Conservation (phyloP, 2,113 vertebrate species). For the Peromyscus polionotus region DNA sequence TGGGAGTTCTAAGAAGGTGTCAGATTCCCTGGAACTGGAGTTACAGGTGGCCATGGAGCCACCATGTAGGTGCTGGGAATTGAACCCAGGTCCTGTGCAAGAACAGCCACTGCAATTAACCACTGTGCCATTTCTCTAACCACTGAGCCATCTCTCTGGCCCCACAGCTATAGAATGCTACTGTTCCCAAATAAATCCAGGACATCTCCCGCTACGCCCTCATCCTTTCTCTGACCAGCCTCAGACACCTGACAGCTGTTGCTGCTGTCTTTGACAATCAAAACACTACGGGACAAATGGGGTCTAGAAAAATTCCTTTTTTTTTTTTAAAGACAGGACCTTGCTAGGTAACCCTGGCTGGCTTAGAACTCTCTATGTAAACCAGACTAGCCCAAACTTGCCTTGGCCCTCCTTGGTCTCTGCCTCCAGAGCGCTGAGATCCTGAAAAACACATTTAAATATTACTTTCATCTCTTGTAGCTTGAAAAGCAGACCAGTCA, state of each 20-base stretch:
- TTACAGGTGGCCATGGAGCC: neutral
- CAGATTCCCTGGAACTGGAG: neutral
- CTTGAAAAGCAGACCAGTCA: neutral
- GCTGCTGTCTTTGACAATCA: neutral
- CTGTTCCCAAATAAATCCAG: conserved; percentile 7
- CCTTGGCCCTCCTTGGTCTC: neutral
- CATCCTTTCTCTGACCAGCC: neutral
- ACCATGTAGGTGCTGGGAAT: neutral
- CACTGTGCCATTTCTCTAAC: neutral
- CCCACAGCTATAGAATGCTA: neutral
- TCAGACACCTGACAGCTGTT: neutral
- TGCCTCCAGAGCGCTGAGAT: neutral
- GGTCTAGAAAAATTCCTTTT: too few relatives aligned
- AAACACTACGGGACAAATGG: conserved; percentile 32
- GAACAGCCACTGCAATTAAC: neutral
- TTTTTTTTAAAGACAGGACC: too few relatives aligned
- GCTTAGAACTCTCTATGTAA: neutral
- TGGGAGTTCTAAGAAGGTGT: neutral
- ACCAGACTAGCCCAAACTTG: neutral
- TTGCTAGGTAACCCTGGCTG: neutral
- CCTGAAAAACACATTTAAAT: conserved; percentile 32
- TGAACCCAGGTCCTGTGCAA: neutral
- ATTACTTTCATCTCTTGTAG: conserved; percentile 26
- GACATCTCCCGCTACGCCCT: neutral
- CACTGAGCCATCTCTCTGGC: neutral